Conservation (phyloP, 2,113 vertebrate genomes). For the Hiodon tergisus region DNA sequence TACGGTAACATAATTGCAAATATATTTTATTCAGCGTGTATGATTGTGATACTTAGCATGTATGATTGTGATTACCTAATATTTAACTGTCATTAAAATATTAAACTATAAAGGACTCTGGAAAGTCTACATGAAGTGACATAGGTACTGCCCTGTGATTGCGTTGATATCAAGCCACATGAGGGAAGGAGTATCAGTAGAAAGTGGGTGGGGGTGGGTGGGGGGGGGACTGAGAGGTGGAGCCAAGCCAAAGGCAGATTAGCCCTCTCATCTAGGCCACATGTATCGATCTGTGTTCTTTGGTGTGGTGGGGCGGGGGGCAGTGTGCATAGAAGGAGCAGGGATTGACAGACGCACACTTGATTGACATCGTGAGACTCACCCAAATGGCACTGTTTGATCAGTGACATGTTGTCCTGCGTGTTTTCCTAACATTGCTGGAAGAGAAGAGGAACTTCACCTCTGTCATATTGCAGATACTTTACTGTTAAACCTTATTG, state of each 20-base stretch:
- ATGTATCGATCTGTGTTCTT: conserved; percentile 67
- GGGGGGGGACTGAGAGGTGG: conserved; percentile 25
- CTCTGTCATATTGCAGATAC: too few species aligned
- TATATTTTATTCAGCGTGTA: too few species aligned
- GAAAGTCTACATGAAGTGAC: not conserved
- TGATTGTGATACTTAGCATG: too few species aligned
- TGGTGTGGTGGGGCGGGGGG: conserved; percentile 14
- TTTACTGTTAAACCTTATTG: too few species aligned
- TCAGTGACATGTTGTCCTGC: not conserved
- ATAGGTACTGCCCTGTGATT: conserved; percentile 23
- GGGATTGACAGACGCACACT: conserved; percentile 62
- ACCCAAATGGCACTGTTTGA: conserved; percentile 12
- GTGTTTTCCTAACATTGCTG: not conserved
- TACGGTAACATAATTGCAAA: too few species aligned
- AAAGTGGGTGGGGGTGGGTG: not conserved
- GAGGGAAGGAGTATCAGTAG: conserved; percentile 23
- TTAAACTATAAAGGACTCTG: not conserved
- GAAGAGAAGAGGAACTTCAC: too few species aligned
- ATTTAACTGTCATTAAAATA: too few species aligned
- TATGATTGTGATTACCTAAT: too few species aligned
- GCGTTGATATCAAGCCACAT: conserved; percentile 48
- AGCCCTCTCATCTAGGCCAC: conserved; percentile 63
- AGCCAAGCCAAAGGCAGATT: conserved; percentile 42
- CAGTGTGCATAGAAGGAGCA: conserved; percentile 48
- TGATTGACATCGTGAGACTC: conserved; percentile 34